These are phyloP conservation scores for Fringilla coelebs DNA, from an alignment of 2,797 vertebrate genomes.

Conservation along the genomic window DNA sequence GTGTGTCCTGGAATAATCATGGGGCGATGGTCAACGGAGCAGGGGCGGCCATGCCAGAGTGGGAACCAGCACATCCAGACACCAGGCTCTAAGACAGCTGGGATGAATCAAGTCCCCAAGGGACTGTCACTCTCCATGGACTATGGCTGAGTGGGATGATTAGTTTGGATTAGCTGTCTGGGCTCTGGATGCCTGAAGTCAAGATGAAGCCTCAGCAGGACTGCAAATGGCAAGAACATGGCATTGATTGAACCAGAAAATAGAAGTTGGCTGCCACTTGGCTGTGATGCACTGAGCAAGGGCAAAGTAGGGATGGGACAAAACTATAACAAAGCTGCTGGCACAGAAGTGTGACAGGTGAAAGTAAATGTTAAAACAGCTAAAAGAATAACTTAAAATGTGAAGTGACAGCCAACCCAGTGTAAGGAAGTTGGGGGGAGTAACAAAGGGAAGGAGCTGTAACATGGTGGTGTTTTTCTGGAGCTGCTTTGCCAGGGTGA, in stretches of 20 bases:
- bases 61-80: neutral
- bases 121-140: neutral
- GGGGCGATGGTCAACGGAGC: accelerated
- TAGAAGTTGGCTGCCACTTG: neutral
- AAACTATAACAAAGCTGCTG: neutral
- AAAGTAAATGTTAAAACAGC: neutral
- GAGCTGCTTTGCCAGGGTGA: neutral
- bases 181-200: neutral
- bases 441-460: neutral
- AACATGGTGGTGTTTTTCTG: neutral
- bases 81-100: neutral
- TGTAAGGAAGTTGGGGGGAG: neutral
- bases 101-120: neutral
- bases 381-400: neutral
- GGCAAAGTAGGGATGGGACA: neutral
- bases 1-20: neutral
- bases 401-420: neutral
- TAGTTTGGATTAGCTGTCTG: neutral
- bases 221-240: neutral
- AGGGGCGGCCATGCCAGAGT: neutral
- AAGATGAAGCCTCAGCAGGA: neutral
- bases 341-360: neutral
- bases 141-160: neutral
- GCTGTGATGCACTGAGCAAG: neutral
- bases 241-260: neutral